Evolutionary conservation across 2,797 vertebrate species (phyloP).

Genomic region (Vireo griseus): DNA sequence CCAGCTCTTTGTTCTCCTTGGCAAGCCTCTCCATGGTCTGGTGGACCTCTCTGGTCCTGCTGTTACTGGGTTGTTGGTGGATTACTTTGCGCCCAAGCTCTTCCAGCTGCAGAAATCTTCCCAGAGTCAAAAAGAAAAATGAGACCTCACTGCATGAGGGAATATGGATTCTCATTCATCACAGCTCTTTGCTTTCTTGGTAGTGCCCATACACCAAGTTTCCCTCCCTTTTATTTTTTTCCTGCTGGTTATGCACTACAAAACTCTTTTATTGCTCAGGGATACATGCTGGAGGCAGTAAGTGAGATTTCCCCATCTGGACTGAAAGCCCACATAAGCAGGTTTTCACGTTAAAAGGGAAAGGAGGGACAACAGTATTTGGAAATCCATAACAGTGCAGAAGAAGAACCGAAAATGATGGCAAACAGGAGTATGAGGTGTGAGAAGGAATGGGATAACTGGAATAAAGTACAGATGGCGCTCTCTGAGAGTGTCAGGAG

Average conservation of each 20-base stretch:
- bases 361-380: neutral
- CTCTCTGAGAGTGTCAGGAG: neutral
- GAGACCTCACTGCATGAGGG: neutral
- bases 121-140: neutral
- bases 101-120: conserved; percentile 63
- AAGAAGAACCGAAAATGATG: neutral
- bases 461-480: neutral
- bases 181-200: neutral
- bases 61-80: neutral
- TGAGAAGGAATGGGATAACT: neutral
- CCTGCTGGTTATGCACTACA: neutral
- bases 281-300: neutral
- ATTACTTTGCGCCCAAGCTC: conserved; percentile 63
- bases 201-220: neutral
- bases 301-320: neutral
- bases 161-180: neutral
- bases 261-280: neutral
- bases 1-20: conserved; percentile 70
- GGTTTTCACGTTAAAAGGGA: neutral
- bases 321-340: neutral
- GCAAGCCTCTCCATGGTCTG: conserved; percentile 68
- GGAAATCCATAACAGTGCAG: neutral
- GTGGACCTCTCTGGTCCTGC: conserved; percentile 57
- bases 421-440: neutral
- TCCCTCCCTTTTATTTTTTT: neutral